These are phyloP conservation scores for Ephialtes manifestator DNA, from an alignment of 2,888 invertebrate species.

Conservation along the genomic window DNA sequence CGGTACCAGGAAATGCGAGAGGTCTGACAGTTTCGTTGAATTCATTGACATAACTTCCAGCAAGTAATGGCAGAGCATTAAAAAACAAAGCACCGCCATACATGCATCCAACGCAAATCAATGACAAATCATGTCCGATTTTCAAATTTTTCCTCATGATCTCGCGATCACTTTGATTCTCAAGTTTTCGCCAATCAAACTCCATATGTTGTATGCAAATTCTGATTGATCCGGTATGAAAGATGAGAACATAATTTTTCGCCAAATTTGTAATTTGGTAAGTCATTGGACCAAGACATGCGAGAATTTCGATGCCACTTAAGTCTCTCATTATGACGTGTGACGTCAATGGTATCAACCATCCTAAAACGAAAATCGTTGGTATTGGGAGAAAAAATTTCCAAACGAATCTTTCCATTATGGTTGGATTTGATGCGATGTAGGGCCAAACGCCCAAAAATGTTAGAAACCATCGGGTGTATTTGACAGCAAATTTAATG, in stretches of 20 bases:
- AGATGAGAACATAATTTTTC: conserved; percentile 37
- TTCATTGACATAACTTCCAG: conserved; percentile 51
- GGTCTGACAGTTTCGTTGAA: conserved; percentile 74
- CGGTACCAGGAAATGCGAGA: conserved; percentile 77
- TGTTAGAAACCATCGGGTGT: conserved; percentile 57
- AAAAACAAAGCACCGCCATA: conserved; percentile 74
- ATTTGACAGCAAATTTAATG: conserved; percentile 41
- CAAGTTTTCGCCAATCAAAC: conserved; percentile 67
- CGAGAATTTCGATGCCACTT: conserved; percentile 16
- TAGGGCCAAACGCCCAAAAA: conserved; percentile 64
- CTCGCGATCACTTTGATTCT: conserved; percentile 60
- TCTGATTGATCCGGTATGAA: conserved; percentile 32
- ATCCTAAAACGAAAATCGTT: conserved; percentile 23
- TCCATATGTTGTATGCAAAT: conserved; percentile 63
- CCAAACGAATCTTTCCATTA: conserved; percentile 35
- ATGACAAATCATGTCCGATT: conserved; percentile 63
- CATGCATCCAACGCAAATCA: conserved; percentile 74
- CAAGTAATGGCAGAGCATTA: conserved; percentile 42
- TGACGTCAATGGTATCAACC: conserved; percentile 19
- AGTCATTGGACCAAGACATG: conserved; percentile 52
- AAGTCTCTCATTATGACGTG: conserved; percentile 36
- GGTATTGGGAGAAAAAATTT: conserved; percentile 30
- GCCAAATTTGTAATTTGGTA: conserved; percentile 28
- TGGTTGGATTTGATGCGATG: neutral
- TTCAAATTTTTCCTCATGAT: conserved; percentile 57